A percentile compares a stretch with the other conserved stretches of the same genome.
phyloP scores from a whole-genome alignment of 2,888 invertebrate genomes.

The Morpho deidamia region DNA sequence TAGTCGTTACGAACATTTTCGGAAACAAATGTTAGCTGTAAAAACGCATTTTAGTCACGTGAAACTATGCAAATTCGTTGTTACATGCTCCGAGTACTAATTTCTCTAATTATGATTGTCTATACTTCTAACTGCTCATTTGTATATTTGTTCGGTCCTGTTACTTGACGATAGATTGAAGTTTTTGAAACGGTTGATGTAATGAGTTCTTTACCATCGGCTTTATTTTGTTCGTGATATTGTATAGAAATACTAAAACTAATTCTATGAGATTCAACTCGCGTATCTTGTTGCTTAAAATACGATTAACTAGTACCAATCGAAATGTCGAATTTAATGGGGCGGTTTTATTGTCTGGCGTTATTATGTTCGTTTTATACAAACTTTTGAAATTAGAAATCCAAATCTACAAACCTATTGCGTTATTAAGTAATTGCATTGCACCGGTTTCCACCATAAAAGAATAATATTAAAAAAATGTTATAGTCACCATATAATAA shows the following conservation, averaged over 20 bases:
- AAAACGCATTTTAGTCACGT: constrained; percentile 48
- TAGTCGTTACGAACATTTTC: constrained; percentile 26
- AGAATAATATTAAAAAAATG: too few species aligned
- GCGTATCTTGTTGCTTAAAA: neutral
- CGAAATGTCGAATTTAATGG: neutral
- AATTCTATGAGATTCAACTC: neutral
- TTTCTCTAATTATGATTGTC: constrained; percentile 27
- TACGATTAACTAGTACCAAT: neutral
- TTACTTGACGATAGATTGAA: constrained; percentile 2
- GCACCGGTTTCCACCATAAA: too few species aligned
- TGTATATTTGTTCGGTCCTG: constrained; percentile 15
- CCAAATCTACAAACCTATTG: too few species aligned
- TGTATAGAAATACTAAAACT: neutral
- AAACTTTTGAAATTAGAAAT: neutral
- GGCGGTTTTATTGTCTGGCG: too few species aligned
- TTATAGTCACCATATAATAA: too few species aligned
- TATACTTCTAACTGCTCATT: constrained; percentile 8
- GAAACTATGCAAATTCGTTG: constrained; percentile 46
- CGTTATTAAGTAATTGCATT: neutral
- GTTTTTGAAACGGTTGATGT: constrained; percentile 6
- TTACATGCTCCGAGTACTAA: constrained; percentile 49
- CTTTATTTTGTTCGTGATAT: neutral
- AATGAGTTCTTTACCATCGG: constrained; percentile 15
- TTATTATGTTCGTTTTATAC: too few species aligned
- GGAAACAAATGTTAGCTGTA: constrained; percentile 27